A percentile compares a stretch with the other conserved stretches of the same genome.
phyloP scores from a whole-genome alignment of 2,113 vertebrate species.

The Polypterus bichir region DNA sequence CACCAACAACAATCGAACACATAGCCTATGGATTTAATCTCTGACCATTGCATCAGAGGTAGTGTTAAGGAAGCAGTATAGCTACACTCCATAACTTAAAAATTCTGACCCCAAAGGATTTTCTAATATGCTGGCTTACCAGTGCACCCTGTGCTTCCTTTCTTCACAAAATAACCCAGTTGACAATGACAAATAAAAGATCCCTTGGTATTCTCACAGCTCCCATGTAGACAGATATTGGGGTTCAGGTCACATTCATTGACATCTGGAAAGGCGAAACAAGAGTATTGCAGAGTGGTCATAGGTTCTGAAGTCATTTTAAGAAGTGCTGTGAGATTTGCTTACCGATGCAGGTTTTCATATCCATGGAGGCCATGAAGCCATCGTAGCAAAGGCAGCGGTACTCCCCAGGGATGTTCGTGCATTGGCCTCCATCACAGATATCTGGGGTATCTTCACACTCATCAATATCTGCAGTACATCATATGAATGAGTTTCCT shows the following conservation, averaged over 20 bases:
- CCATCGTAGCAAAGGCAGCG: conserved; percentile 78
- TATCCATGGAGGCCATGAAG: conserved; percentile 76
- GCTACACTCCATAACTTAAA: too few relatives aligned
- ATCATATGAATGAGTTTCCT: background rate
- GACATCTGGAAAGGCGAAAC: conserved; percentile 51
- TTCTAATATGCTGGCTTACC: conserved; percentile 38
- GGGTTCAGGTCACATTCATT: conserved; percentile 84
- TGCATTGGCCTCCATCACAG: conserved; percentile 80
- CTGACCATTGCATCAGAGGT: background rate
- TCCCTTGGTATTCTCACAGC: conserved; percentile 84
- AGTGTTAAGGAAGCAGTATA: background rate
- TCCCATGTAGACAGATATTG: conserved; percentile 79
- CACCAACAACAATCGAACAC: too few relatives aligned
- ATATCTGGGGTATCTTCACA: conserved; percentile 72
- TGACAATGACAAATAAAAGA: conserved; percentile 90
- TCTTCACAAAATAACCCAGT: conserved; percentile 74
- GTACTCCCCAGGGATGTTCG: conserved; percentile 76
- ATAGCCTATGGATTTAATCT: too few relatives aligned
- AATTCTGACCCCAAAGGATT: too few relatives aligned
- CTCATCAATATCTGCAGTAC: conserved; percentile 45
- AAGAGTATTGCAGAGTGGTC: conserved; percentile 2
- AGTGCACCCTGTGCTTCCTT: conserved; percentile 76
- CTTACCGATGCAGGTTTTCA: conserved; percentile 78
- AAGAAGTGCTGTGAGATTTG: background rate
- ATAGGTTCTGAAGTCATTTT: too few relatives aligned